These are phyloP conservation scores for Zaprionus gabonicus DNA, from an alignment of 1,140 invertebrate genomes.

Conservation along the genomic window DNA sequence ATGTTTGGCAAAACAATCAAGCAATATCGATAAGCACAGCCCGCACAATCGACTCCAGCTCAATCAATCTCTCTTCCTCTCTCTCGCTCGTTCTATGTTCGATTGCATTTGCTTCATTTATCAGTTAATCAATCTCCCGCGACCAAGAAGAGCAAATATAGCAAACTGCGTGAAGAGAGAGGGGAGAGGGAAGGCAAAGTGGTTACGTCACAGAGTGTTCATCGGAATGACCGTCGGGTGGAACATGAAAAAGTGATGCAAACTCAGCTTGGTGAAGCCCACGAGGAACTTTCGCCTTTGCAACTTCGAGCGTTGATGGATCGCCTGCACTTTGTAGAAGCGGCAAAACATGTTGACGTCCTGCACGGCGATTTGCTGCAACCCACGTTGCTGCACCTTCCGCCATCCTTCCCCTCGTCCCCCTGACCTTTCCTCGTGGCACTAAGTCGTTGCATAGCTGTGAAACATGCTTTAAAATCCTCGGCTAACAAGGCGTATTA, in stretches of 20 bases:
- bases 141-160: background rate
- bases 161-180: background rate
- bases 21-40: no score
- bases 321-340: slow-evolving; percentile 72
- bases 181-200: background rate
- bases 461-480: slow-evolving; percentile 56
- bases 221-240: slow-evolving; percentile 24
- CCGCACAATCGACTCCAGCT: no score
- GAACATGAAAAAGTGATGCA: slow-evolving; percentile 10
- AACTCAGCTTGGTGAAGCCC: background rate
- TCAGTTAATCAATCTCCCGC: slow-evolving; percentile 4
- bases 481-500: slow-evolving; percentile 76
- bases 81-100: background rate
- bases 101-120: background rate
- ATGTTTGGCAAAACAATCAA: no score
- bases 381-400: background rate
- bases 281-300: background rate
- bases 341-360: slow-evolving; percentile 71
- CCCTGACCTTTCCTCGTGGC: background rate
- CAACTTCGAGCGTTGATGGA: slow-evolving; percentile 70
- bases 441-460: slow-evolving; percentile 3
- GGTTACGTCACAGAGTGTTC: slow-evolving; percentile 4
- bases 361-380: slow-evolving; percentile 20
- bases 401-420: background rate
- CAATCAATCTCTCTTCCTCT: background rate